Base-by-base conservation (phyloP, 2,888 invertebrate species). In the Mythimna albipuncta region DNA sequence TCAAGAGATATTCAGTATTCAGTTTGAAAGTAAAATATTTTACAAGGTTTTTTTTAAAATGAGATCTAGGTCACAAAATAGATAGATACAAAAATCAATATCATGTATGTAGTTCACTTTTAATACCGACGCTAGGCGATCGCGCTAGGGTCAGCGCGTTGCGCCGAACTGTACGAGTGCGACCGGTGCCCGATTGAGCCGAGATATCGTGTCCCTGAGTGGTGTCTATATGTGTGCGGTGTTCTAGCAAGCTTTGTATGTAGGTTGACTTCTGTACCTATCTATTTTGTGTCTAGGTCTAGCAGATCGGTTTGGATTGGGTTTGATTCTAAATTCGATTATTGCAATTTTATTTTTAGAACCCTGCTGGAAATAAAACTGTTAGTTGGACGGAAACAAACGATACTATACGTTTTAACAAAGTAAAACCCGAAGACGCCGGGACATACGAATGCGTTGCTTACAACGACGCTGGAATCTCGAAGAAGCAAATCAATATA, bases 381-480 rank as follows among this genome's bases (percentile, higher is more conserved):
- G 69, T 73, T 6, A 90, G 89, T 5, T 94, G 91, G 92, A 78
- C 78, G 19, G 32, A 57, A 85, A 82, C 86, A 2, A 77, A 87
- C 2, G 94, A 93, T 66, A 89, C 83, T 16, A 87, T 96, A 55
- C 77, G 85, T 64, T 93, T 95, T 69, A 85, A 91, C 5, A 88
- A 69, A 3, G 81, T 93, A 16, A 68, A 77, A 65, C 82, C 86
- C 13, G 85, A 89, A 21, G 95, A 96, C 66, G 87, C 87, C 41
- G 96, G 96, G 0, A 86, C 78, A 3, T 96, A 96, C 63, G 89
- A 93, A 79, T 96, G 96, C 75, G 86, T 77, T 44, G 94, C 93
- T 0, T 71, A 72, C 10, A 96, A 95, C 65, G 63, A 68, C 2
- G 94, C 91, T 66, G 96, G 95, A 9, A 85, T 75, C 2, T 77